phyloP scores from a whole-genome alignment of 92 coral and sea anemone genomes.

The Epizoanthus scotinus region DNA sequence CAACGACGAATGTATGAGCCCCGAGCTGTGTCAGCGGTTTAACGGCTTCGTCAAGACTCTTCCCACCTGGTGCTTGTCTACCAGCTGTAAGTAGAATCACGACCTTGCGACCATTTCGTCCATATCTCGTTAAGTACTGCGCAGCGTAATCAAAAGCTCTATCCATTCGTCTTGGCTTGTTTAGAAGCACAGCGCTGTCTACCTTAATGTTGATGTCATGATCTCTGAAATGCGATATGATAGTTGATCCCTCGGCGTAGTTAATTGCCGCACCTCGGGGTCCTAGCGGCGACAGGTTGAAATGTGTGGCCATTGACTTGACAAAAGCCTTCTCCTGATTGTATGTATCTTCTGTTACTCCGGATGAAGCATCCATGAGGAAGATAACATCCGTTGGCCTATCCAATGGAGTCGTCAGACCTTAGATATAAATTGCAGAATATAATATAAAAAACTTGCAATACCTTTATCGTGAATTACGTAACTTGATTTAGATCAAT shows the following conservation, averaged over 20 bases:
- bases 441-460: not conserved
- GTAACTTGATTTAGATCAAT: not conserved
- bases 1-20: constrained; percentile 71
- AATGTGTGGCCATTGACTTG: constrained; percentile 52
- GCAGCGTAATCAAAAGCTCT: constrained; percentile 61
- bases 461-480: too few relatives aligned
- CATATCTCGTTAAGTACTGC: constrained; percentile 48
- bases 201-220: constrained; percentile 50
- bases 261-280: constrained; percentile 57
- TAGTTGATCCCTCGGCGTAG: constrained; percentile 52
- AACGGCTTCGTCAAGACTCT: constrained; percentile 50
- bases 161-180: constrained; percentile 55
- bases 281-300: constrained; percentile 50
- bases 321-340: constrained; percentile 74
- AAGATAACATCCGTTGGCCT: constrained; percentile 70
- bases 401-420: constrained; percentile 43
- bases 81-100: constrained; percentile 78
- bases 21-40: constrained; percentile 62
- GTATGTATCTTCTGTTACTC: constrained; percentile 58
- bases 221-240: constrained; percentile 45
- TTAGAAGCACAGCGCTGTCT: constrained; percentile 42
- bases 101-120: constrained; percentile 74
- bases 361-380: constrained; percentile 77
- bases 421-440: constrained; percentile 25
- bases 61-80: constrained; percentile 40